Conservation (phyloP, 2,888 invertebrate species). For the Clanis bilineata region DNA sequence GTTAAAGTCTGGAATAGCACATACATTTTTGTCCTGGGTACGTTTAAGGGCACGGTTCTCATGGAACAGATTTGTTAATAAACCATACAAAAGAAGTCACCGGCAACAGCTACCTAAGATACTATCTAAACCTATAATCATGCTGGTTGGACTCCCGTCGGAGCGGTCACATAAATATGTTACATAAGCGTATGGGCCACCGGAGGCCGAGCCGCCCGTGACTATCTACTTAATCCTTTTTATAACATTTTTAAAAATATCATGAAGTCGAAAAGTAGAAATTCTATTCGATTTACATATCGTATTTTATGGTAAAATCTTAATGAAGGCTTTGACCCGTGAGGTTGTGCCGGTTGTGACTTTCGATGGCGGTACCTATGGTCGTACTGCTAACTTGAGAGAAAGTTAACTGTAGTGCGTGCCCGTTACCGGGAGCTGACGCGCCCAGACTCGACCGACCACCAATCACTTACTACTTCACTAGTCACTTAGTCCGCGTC, state of each 20-base stretch:
- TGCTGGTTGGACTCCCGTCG: no score
- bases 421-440: constrained; percentile 61
- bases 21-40: no score
- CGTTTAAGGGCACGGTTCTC: no score
- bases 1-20: no score
- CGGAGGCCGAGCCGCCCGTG: no score
- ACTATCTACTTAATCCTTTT: no score
- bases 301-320: constrained; percentile 14
- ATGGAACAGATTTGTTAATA: no score
- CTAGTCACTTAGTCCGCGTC: constrained; percentile 45
- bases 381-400: constrained; percentile 61
- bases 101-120: no score
- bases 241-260: background rate
- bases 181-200: no score
- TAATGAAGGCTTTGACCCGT: constrained; percentile 69
- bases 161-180: no score
- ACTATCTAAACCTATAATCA: background rate
- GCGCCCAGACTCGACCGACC: background rate
- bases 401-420: constrained; percentile 82
- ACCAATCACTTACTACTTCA: background rate
- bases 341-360: constrained; percentile 62
- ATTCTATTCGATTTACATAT: background rate
- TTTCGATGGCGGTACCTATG: constrained; percentile 75
- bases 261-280: background rate
- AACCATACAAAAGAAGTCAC: no score